Conservation (phyloP, 2,113 vertebrate species). For the Charina bottae region DNA sequence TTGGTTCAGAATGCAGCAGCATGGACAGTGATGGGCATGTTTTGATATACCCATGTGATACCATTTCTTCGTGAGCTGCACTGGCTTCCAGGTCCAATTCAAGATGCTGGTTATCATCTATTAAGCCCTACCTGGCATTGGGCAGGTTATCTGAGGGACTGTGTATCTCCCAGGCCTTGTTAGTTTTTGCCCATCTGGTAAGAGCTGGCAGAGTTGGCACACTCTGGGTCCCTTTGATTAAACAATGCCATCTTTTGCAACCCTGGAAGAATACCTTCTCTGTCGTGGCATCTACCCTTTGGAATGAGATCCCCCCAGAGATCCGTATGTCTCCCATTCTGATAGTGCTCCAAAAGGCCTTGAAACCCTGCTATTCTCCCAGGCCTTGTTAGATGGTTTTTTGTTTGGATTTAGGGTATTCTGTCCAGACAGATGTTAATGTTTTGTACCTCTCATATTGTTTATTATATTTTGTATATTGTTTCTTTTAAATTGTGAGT, state of each 20-base stretch:
- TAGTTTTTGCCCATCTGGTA: neutral
- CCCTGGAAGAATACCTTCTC: neutral
- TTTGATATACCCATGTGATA: neutral
- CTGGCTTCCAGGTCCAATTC: neutral
- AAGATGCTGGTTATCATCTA: neutral
- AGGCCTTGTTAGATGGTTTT: neutral
- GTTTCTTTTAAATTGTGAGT: neutral
- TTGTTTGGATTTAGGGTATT: neutral
- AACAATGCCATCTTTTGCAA: neutral
- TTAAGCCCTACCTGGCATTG: neutral
- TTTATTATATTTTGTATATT: neutral
- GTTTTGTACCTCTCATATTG: neutral
- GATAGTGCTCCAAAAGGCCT: neutral
- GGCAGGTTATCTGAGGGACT: neutral
- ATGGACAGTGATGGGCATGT: neutral
- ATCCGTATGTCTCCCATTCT: neutral
- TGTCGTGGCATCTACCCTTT: neutral
- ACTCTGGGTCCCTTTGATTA: neutral
- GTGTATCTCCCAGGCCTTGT: neutral
- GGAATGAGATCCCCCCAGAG: too few relatives aligned
- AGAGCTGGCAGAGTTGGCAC: neutral
- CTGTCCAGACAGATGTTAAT: neutral
- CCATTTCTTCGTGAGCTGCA: neutral
- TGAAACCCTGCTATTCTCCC: neutral
- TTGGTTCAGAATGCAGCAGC: neutral